Conservation (phyloP, 2,888 invertebrate genomes). For the Formica aserva region DNA sequence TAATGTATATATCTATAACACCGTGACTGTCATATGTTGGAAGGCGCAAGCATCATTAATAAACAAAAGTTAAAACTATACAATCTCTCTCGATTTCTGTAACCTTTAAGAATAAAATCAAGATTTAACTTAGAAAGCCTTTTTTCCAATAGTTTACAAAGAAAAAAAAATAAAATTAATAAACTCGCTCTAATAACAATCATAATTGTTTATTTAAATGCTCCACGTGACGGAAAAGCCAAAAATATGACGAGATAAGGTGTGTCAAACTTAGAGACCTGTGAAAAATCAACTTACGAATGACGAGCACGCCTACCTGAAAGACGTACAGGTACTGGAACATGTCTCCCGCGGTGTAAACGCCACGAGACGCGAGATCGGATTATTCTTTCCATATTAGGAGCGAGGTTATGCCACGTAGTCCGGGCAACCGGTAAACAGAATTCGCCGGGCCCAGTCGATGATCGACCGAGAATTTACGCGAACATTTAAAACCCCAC, state of each 20-base stretch:
- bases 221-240: slow-evolving; percentile 34
- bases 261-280: slow-evolving; percentile 19
- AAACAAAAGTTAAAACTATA: background rate
- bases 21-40: background rate
- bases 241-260: slow-evolving; percentile 12
- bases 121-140: background rate
- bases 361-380: slow-evolving; percentile 71
- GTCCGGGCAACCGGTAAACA: slow-evolving; percentile 82
- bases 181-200: background rate
- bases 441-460: slow-evolving; percentile 73
- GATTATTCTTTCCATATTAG: slow-evolving; percentile 73
- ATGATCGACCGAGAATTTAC: slow-evolving; percentile 66
- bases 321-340: slow-evolving; percentile 82
- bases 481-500: slow-evolving; percentile 4
- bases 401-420: slow-evolving; percentile 78
- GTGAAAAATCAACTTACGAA: slow-evolving; percentile 15
- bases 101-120: background rate
- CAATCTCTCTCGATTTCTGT: background rate
- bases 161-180: background rate
- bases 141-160: background rate
- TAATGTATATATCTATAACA: background rate
- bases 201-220: slow-evolving; percentile 32
- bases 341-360: slow-evolving; percentile 71
- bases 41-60: background rate
- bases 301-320: slow-evolving; percentile 75